phyloP scores from a whole-genome alignment of 1,140 invertebrate species.

The Andrena cerasifolii region DNA sequence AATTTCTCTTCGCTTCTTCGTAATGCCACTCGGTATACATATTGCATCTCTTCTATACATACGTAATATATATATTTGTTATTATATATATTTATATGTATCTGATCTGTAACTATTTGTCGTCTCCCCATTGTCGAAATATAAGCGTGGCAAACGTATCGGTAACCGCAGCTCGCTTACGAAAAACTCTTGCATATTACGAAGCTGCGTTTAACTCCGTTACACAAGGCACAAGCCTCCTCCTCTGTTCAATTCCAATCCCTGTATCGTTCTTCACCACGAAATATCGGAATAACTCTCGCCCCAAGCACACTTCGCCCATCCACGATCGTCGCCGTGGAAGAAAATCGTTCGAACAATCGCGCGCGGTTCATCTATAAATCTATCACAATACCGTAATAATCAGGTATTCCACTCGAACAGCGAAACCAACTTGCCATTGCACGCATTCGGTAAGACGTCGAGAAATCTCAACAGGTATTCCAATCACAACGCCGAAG shows the following conservation, averaged over 20 bases:
- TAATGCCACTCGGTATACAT: constrained; percentile 34
- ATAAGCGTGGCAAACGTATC: neutral
- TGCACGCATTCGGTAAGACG: neutral
- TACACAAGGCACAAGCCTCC: constrained; percentile 49
- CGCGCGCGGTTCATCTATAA: too few species aligned
- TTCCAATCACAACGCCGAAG: neutral
- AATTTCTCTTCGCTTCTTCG: constrained; percentile 5
- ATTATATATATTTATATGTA: constrained; percentile 1
- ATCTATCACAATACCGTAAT: constrained; percentile 8
- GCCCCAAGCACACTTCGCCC: neutral
- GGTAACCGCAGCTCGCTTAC: neutral
- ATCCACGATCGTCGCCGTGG: neutral
- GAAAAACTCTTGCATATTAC: neutral
- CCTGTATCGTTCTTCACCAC: neutral
- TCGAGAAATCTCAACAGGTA: neutral
- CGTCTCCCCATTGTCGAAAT: neutral
- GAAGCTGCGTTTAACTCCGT: constrained; percentile 7
- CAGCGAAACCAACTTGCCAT: constrained; percentile 2
- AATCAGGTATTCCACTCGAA: neutral
- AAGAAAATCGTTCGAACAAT: too few species aligned
- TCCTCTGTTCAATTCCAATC: neutral
- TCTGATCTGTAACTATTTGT: neutral
- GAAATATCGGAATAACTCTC: neutral
- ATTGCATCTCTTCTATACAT: constrained; percentile 46
- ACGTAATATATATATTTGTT: constrained; percentile 8